phyloP scores from a whole-genome alignment of 2,113 vertebrate species.

The Pontoporia blainvillei region DNA sequence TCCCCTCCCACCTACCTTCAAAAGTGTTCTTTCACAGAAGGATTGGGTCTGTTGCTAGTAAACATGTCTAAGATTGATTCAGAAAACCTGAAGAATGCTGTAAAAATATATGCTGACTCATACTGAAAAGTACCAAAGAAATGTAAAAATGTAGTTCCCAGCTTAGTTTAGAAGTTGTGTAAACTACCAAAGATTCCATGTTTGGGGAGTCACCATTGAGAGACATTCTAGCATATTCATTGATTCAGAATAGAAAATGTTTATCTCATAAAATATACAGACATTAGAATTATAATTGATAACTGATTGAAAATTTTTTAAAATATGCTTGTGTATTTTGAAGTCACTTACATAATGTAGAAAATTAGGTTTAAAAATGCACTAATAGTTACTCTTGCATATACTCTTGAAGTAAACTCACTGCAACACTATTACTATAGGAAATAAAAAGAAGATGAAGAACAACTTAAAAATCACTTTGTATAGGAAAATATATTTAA shows the following conservation, averaged over 20 bases:
- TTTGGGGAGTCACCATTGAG: background rate
- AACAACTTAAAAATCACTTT: background rate
- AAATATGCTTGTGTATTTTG: background rate
- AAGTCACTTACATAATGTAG: background rate
- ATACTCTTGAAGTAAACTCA: background rate
- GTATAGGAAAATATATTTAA: background rate
- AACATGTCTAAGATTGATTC: conserved; percentile 77
- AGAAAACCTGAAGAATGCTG: conserved; percentile 72
- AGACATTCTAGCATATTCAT: background rate
- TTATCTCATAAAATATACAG: background rate
- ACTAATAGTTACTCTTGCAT: background rate
- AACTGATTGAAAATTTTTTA: background rate
- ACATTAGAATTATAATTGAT: background rate
- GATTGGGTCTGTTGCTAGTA: conserved; percentile 79
- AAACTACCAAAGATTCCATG: background rate
- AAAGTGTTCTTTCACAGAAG: conserved; percentile 65
- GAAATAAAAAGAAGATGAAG: background rate
- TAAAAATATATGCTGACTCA: conserved; percentile 72
- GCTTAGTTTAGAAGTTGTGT: background rate
- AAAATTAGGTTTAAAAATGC: background rate
- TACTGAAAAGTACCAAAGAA: conserved; percentile 63
- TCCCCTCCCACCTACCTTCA: conserved; percentile 16
- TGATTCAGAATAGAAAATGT: background rate
- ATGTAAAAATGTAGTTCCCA: background rate
- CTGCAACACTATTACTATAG: background rate